Conservation (phyloP, 2,113 vertebrate genomes). For the western clawed frog (Xenopus tropicalis) region DNA sequence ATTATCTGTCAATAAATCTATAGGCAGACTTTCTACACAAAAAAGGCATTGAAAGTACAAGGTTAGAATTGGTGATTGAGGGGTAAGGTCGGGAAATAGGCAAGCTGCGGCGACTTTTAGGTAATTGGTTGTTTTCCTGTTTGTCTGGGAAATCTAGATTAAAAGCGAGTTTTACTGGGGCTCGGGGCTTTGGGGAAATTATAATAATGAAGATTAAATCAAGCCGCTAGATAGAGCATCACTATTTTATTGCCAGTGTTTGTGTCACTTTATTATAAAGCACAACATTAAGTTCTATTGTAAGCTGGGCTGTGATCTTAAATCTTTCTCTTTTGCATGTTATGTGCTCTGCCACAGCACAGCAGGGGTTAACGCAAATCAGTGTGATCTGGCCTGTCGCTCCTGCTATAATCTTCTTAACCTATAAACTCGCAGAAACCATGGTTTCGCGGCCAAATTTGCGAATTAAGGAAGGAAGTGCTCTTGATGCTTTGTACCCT, state of each 20-base stretch:
- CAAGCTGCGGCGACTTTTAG: constrained; percentile 37
- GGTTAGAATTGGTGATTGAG: constrained; percentile 32
- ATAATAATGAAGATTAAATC: constrained; percentile 14
- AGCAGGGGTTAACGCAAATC: constrained; percentile 19
- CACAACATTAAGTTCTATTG: neutral
- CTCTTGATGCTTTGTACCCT: neutral
- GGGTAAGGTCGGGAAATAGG: constrained; percentile 23
- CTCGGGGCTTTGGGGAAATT: constrained; percentile 26
- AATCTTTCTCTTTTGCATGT: neutral
- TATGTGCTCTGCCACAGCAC: neutral
- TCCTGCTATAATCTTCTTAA: constrained; percentile 37
- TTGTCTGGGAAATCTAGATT: constrained; percentile 36
- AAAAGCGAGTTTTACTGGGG: constrained; percentile 36
- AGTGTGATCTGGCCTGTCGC: constrained; percentile 16
- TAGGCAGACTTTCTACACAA: constrained; percentile 40
- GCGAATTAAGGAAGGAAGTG: constrained; percentile 17
- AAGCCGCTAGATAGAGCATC: neutral
- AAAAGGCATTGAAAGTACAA: constrained; percentile 38
- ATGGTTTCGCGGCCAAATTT: constrained; percentile 9
- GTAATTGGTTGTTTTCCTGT: constrained; percentile 41
- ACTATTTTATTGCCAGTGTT: neutral
- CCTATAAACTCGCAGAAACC: constrained; percentile 30
- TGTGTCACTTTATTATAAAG: neutral
- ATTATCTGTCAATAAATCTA: constrained; percentile 40
- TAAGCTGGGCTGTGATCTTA: neutral